Base-by-base conservation (phyloP, 2,113 vertebrate genomes). In the Passer montanus region DNA sequence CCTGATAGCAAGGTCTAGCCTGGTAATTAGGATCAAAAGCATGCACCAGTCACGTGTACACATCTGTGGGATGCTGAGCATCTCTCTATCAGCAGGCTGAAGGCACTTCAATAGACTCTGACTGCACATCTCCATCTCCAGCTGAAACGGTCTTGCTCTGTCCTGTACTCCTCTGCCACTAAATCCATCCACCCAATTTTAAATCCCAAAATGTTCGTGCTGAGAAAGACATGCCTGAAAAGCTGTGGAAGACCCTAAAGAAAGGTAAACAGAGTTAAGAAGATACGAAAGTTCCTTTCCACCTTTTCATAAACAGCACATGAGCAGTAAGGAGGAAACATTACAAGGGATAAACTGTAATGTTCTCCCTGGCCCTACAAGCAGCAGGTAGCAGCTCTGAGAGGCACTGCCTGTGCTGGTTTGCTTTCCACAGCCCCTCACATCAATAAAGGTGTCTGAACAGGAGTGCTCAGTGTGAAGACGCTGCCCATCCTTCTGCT, bases 361-460 rank as follows among this genome's bases (percentile, higher is more conserved):
- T 37, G 35, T 11, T 84, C 49, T 27, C 43, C 68, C 77, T 23
- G 41, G 39, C 44, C 64, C 44, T 70, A 10, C 47, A 30, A 41
- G 7, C 19, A 85, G 46, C 33, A 55, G 50, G n/a, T 30, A 49
- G 37, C 35, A 84, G 28, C 73, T 87, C n/a, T 56, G 69, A 41
- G 22, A 68, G 39, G 60, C 23, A 5, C 7, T 60, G 37, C 75
- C 47, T 53, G 15, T 14, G 23, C 41, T 60, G 26, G 28, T 89
- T 58, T 78, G 22, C 22, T 76, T 83, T 43, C 49, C 41, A 24
- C 8, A 23, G 50, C 3, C 50, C 20, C 19, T 79, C 18, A 11
- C 0, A 0, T 60, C 75, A 31, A 2, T 14, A 15, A 15, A 80
- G 2, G 13, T 28, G 16, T 8, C 55, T 41, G n/a, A 69, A 31